Evolutionary conservation across 2,797 vertebrate genomes (phyloP).

Genomic region (Pseudomugil tenellus): DNA sequence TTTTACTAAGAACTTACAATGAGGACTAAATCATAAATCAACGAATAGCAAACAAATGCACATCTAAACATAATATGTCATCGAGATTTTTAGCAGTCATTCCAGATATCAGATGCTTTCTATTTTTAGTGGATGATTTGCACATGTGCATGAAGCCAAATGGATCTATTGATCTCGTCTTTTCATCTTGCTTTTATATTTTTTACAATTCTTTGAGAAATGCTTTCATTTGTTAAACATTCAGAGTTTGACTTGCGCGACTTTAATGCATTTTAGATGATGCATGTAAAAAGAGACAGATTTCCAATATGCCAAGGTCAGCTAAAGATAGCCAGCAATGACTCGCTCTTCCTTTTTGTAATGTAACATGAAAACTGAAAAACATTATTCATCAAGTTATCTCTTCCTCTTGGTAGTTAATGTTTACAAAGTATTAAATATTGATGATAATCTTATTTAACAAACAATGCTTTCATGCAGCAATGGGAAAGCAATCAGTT

Average conservation of each 20-base stretch:
- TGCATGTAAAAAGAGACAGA: background rate
- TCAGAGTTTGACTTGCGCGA: background rate
- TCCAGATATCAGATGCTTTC: background rate
- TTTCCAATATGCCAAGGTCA: background rate
- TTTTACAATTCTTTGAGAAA: background rate
- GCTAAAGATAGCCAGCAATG: background rate
- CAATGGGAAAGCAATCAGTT: too few species aligned
- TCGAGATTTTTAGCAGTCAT: background rate
- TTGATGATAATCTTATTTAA: too few species aligned
- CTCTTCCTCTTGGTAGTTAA: background rate
- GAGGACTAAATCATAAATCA: slow-evolving; percentile 47
- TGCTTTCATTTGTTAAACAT: background rate
- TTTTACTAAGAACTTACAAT: slow-evolving; percentile 17
- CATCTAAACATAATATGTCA: background rate
- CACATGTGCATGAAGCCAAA: background rate
- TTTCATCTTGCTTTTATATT: background rate
- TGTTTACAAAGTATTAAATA: too few species aligned
- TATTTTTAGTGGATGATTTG: background rate
- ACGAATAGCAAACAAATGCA: slow-evolving; percentile 27
- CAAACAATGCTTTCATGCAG: too few species aligned
- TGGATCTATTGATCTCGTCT: background rate
- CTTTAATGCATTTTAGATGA: background rate
- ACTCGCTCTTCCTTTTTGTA: background rate
- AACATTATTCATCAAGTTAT: background rate
- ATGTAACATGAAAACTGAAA: too few species aligned